These are phyloP conservation scores for Tetraodon nigroviridis DNA, from an alignment of 2,113 vertebrate genomes.

Conservation along the genomic window DNA sequence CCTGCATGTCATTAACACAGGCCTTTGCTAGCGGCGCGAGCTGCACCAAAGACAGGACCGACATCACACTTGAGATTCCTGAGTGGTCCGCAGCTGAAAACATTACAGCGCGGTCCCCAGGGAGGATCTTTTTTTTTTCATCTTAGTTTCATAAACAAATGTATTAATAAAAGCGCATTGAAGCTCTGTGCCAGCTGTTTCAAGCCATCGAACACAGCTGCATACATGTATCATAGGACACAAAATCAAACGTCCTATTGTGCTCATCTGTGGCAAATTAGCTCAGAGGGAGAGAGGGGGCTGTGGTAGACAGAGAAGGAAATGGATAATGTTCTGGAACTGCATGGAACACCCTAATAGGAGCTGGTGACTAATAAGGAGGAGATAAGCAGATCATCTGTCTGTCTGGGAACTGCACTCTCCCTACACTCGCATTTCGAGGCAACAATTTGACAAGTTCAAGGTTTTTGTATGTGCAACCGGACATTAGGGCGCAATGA, in stretches of 20 bases:
- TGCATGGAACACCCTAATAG: constrained; percentile 68
- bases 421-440: background rate
- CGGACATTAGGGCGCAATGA: constrained; percentile 22
- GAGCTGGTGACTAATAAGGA: constrained; percentile 65
- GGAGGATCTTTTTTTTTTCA: constrained; percentile 15
- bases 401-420: constrained; percentile 30
- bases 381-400: constrained; percentile 55
- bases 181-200: constrained; percentile 58
- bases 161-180: constrained; percentile 66
- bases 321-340: constrained; percentile 73
- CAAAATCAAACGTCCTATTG: constrained; percentile 72
- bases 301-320: constrained; percentile 72
- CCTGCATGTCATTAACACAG: constrained; percentile 56
- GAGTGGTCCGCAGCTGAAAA: constrained; percentile 53
- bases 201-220: constrained; percentile 64
- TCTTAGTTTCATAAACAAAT: constrained; percentile 71
- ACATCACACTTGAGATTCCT: constrained; percentile 51
- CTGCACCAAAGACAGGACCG: constrained; percentile 50
- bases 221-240: constrained; percentile 64
- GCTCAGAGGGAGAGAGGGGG: constrained; percentile 37
- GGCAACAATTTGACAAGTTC: constrained; percentile 11
- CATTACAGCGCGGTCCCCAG: constrained; percentile 27
- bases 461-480: constrained; percentile 2
- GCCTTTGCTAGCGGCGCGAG: constrained; percentile 37
- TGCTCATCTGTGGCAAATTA: constrained; percentile 74